Percentiles rank a stretch among this genome's conserved stretches.
Conservation (phyloP, 2,797 vertebrate species). For the Delichon dasypus region DNA sequence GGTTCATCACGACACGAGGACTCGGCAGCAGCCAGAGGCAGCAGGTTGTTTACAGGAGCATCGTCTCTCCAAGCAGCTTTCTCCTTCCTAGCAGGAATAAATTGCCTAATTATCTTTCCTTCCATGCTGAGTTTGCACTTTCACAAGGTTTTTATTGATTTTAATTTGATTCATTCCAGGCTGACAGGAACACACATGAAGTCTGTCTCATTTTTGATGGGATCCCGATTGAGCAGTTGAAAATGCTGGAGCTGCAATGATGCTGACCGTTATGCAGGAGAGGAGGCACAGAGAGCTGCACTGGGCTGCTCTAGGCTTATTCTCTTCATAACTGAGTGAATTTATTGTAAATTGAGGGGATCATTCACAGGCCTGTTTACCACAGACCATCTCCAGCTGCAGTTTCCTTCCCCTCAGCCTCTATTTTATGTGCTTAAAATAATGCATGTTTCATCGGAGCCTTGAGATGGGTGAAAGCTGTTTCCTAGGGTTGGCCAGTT, state of each 20-base stretch:
- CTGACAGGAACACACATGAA: background rate
- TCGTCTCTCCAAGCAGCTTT: background rate
- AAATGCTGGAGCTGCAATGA: rapidly evolving
- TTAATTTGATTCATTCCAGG: background rate
- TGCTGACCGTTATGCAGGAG: rapidly evolving
- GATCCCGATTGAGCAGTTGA: background rate
- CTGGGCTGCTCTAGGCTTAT: background rate
- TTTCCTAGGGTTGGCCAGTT: background rate
- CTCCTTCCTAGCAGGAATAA: background rate
- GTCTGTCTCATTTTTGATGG: background rate
- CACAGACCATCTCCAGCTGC: background rate
- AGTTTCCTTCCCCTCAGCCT: background rate
- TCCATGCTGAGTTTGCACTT: background rate
- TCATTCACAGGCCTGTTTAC: background rate
- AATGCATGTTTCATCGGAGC: rapidly evolving
- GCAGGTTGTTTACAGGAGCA: slow-evolving; percentile 26
- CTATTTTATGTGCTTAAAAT: background rate
- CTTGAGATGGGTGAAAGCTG: background rate
- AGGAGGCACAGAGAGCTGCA: background rate
- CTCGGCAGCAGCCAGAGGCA: background rate
- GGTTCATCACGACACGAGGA: background rate
- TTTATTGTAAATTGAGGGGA: background rate
- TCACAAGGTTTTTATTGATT: background rate
- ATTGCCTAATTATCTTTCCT: background rate
- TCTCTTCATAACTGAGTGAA: background rate